Base-by-base conservation (phyloP, 2,797 vertebrate species). In the Danio albolineatus region DNA sequence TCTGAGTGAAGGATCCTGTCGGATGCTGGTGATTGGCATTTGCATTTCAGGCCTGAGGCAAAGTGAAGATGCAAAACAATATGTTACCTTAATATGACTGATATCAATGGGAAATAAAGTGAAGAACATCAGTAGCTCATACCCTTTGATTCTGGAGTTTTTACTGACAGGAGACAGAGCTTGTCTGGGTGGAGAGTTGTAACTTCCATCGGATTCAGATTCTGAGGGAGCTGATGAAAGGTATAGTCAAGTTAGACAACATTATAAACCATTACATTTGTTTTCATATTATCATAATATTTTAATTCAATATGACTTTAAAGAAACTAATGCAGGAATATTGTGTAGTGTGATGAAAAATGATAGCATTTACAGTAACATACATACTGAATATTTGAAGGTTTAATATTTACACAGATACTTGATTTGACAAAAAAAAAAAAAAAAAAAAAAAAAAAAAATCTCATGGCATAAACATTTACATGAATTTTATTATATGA, bases 131-230 rank as follows among this genome's bases (percentile, higher is more conserved):
- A 21, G 10, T 12, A 51, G 14, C 14, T 19, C 86, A 89, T 80
- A 95, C 94, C 87, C 88, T 84, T 86, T 80, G 84, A 78, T 67
- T 21, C 48, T 85, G 39, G 72, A 62, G 69, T 86, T 73, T 16
- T 36, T 84, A 10, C 81, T 91, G 73, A 61, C 78, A 5, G 85
- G 69, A 0, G 89, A 88, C 0, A 84, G 77, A 60, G 48, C 1
- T 12, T 28, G 81, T 36, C 82, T 90, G 38, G 93, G 90, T 54
- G 82, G 86, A 0, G 91, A 84, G 0, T 86, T 44, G 0, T 94
- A 93, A 86, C 92, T 93, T 61, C 79, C 87, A 72, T 94, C 93
- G 0, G 94, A 94, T n/a, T 90, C 93, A 0, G 92, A 86, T 0
- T 89, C 91, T 4, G 92, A 93, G 4, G 1, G 73, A 80, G 12